These are phyloP conservation scores for Dendrolimus pini DNA, from an alignment of 2,888 invertebrate genomes.

Conservation along the genomic window DNA sequence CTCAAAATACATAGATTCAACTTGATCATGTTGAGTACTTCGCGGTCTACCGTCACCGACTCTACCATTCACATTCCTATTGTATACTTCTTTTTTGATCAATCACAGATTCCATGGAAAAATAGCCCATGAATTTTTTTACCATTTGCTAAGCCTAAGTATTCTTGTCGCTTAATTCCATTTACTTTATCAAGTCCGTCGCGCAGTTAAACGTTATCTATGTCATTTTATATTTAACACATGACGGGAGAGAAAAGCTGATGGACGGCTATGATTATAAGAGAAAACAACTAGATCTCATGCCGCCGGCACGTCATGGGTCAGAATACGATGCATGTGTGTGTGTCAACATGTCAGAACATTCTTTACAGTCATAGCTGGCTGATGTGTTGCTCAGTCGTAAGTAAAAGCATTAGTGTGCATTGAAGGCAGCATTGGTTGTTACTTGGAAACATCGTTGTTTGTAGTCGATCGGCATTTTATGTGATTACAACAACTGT, in stretches of 20 bases:
- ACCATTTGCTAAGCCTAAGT: not conserved
- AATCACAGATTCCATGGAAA: too few species aligned
- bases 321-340: slow-evolving; percentile 3
- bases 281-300: slow-evolving; percentile 2
- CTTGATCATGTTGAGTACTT: too few species aligned
- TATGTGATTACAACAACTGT: slow-evolving; percentile 27
- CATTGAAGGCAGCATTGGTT: slow-evolving; percentile 38
- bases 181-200: too few species aligned
- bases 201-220: not conserved
- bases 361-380: not conserved
- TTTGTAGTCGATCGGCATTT: slow-evolving; percentile 34
- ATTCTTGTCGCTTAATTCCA: not conserved
- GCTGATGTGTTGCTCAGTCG: slow-evolving; percentile 14
- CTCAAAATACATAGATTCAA: too few species aligned
- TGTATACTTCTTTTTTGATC: too few species aligned
- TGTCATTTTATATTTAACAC: too few species aligned
- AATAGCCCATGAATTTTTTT: too few species aligned
- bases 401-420: slow-evolving; percentile 42
- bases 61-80: too few species aligned
- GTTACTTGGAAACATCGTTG: slow-evolving; percentile 46
- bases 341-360: slow-evolving; percentile 2
- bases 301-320: slow-evolving; percentile 9
- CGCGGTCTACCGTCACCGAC: too few species aligned
- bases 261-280: not conserved
- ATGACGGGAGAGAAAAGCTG: not conserved